Conservation (phyloP, 2,888 invertebrate genomes). For the Hermaeophaga mercurialis region DNA sequence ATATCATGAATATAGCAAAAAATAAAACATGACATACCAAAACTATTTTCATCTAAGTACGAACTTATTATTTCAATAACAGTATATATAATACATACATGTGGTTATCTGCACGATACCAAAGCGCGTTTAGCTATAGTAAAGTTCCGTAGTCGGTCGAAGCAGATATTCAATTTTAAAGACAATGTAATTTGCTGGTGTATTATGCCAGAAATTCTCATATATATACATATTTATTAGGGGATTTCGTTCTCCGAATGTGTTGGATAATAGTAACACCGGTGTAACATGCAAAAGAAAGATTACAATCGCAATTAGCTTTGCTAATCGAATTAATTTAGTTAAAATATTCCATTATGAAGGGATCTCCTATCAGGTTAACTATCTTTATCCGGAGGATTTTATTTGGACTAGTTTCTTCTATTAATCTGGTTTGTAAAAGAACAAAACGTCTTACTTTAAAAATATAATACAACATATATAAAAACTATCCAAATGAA, state of each 20-base stretch:
- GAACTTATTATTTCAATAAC: constrained; percentile 9
- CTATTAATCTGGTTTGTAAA: too few relatives aligned
- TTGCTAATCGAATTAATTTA: constrained; percentile 10
- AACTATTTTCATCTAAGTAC: constrained; percentile 1
- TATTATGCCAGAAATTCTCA: constrained; percentile 13
- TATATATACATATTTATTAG: constrained; percentile 6
- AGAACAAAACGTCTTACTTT: too few relatives aligned
- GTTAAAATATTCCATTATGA: constrained; percentile 11
- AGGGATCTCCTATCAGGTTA: constrained; percentile 1
- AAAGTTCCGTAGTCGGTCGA: constrained; percentile 32
- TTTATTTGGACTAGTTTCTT: neutral
- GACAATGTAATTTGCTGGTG: constrained; percentile 31
- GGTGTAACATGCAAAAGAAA: constrained; percentile 12
- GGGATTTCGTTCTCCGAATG: neutral
- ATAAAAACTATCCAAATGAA: too few relatives aligned
- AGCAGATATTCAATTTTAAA: constrained; percentile 34
- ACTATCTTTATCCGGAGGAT: neutral
- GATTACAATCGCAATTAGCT: constrained; percentile 17
- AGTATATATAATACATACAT: constrained; percentile 5
- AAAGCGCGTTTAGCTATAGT: neutral
- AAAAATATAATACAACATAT: too few relatives aligned
- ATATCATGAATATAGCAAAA: too few relatives aligned
- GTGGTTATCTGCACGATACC: constrained; percentile 5
- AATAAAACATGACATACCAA: constrained; percentile 1
- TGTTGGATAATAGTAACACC: constrained; percentile 5